phyloP scores from a whole-genome alignment of 2,113 vertebrate species.

The Saccopteryx bilineata region DNA sequence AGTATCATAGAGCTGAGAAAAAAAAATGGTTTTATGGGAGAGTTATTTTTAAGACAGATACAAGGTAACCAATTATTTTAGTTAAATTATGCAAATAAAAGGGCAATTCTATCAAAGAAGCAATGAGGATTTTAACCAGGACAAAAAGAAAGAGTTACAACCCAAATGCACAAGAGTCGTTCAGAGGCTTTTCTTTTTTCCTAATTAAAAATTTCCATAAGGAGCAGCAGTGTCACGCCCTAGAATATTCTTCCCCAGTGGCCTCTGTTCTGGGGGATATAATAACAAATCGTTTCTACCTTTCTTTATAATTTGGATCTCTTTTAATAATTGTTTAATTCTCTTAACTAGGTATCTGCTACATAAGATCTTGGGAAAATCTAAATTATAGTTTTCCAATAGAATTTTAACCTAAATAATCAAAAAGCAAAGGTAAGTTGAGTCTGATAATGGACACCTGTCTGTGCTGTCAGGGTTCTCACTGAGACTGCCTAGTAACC shows the following conservation, averaged over 20 bases:
- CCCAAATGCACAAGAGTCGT: background rate
- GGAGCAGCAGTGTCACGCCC: background rate
- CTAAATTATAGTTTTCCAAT: background rate
- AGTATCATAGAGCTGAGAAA: background rate
- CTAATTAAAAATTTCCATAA: slow-evolving; percentile 51
- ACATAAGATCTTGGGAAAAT: background rate
- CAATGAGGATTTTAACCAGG: background rate
- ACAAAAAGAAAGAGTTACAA: background rate
- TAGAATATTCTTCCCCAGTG: background rate
- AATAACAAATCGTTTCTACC: background rate
- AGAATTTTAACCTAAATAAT: slow-evolving; percentile 44
- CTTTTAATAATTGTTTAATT: slow-evolving; percentile 25
- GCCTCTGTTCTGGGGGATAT: slow-evolving; percentile 12
- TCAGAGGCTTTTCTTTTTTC: background rate
- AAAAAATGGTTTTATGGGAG: background rate
- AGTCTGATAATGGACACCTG: background rate
- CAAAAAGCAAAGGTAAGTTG: background rate
- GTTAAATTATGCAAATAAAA: slow-evolving; percentile 49
- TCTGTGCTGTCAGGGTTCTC: background rate
- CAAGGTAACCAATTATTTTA: slow-evolving; percentile 31
- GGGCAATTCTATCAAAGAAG: background rate
- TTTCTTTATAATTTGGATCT: slow-evolving; percentile 1
- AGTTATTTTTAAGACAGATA: slow-evolving; percentile 34
- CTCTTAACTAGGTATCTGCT: background rate
- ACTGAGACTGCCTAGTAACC: background rate